Conservation (phyloP, 1,140 invertebrate genomes). For the Elysia chlorotica region DNA sequence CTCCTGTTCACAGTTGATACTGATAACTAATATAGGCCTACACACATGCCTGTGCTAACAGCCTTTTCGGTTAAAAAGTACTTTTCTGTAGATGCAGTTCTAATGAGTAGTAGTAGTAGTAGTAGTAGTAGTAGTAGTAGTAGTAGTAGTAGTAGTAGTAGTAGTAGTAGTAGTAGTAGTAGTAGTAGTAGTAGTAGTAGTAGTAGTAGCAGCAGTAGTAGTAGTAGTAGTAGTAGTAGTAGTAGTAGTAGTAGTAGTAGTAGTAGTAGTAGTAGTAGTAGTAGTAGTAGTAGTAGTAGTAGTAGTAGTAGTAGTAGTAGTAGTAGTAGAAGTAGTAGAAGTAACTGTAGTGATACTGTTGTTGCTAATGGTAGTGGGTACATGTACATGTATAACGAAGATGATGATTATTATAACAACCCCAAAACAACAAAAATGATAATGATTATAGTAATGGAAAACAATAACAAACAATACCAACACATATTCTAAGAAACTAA, state of each 20-base stretch:
- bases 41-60: no score
- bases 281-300: slow-evolving; percentile 8
- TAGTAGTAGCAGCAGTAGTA: slow-evolving; percentile 27
- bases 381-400: no score
- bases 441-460: no score
- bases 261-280: slow-evolving; percentile 10
- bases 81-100: no score
- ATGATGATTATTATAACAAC: no score
- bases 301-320: slow-evolving; percentile 12
- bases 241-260: slow-evolving; percentile 24
- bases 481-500: no score
- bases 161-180: slow-evolving; percentile 9
- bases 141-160: slow-evolving; percentile 12
- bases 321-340: slow-evolving; percentile 3
- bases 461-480: no score
- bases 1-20: no score
- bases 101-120: no score
- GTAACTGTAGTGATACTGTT: neutral
- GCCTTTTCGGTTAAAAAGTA: no score
- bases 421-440: no score
- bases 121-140: slow-evolving; percentile 9
- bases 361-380: neutral
- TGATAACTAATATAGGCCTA: no score
- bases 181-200: slow-evolving; percentile 28
- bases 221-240: slow-evolving; percentile 28